Evolutionary conservation across 2,113 vertebrate species (phyloP).

Genomic region (Machaerirhynchus nigripectus): DNA sequence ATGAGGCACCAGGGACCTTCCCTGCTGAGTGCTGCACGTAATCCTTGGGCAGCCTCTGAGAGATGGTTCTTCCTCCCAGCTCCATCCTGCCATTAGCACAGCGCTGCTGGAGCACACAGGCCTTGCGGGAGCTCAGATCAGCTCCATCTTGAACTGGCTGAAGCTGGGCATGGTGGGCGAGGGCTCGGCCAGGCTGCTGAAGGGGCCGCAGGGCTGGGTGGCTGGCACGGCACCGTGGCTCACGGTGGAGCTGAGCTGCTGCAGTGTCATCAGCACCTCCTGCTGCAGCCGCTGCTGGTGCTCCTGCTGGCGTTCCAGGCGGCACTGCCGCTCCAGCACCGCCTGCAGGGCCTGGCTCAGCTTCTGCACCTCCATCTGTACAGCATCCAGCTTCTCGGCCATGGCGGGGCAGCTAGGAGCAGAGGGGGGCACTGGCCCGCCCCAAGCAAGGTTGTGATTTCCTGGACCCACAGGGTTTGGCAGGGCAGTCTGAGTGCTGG

Average conservation of each 20-base stretch:
- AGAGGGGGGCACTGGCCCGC: fast-evolving
- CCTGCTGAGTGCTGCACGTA: neutral
- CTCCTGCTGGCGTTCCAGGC: slow-evolving; percentile 77
- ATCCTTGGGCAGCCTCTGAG: neutral
- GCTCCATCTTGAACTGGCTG: slow-evolving; percentile 68
- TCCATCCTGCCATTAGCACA: neutral
- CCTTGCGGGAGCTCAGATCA: neutral
- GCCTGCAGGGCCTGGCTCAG: slow-evolving; percentile 74
- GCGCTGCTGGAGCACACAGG: too few species aligned
- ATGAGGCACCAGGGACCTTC: neutral
- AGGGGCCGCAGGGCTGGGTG: neutral
- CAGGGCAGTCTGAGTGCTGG: slow-evolving; percentile 48
- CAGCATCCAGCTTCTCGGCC: slow-evolving; percentile 71
- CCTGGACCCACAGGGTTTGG: neutral
- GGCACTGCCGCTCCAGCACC: slow-evolving; percentile 76
- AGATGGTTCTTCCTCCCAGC: neutral
- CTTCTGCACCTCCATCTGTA: slow-evolving; percentile 73
- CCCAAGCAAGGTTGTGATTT: neutral
- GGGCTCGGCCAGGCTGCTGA: slow-evolving; percentile 12
- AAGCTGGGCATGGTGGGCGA: slow-evolving; percentile 67
- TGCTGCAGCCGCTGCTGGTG: slow-evolving; percentile 84
- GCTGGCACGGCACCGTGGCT: neutral
- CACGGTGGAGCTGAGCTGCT: slow-evolving; percentile 71
- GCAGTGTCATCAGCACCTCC: slow-evolving; percentile 80
- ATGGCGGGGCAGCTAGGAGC: neutral